A percentile compares a stretch with the other conserved stretches of the same genome.
phyloP scores from a whole-genome alignment of 2,888 invertebrate species.

The Pristionchus exspectatus region DNA sequence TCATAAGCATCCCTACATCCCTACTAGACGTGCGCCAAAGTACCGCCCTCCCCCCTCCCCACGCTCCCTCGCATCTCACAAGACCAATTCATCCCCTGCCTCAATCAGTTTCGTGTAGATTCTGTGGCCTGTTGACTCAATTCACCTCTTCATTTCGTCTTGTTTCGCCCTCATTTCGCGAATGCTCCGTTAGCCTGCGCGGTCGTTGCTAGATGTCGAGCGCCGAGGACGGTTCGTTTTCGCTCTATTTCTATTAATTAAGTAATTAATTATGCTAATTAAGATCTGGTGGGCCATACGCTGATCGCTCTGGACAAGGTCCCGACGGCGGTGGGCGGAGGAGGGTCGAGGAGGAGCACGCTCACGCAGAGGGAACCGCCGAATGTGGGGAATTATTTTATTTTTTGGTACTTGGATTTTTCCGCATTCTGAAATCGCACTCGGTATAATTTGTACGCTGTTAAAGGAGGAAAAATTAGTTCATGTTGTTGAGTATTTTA shows the following conservation, averaged over 20 bases:
- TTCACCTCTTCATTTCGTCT: background rate
- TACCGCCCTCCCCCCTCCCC: background rate
- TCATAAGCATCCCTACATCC: constrained; percentile 16
- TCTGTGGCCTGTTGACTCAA: background rate
- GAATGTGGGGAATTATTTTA: background rate
- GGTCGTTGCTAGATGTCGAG: constrained; percentile 13
- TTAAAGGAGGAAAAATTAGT: too few relatives aligned
- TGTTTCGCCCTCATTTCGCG: background rate
- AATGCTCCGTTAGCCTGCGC: background rate
- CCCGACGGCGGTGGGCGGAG: background rate
- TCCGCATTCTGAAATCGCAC: too few relatives aligned
- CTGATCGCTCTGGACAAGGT: constrained; percentile 16
- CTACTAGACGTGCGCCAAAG: background rate
- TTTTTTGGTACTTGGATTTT: background rate
- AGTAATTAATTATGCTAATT: background rate
- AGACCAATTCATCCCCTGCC: constrained; percentile 2
- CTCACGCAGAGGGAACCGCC: constrained; percentile 39
- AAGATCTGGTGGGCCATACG: background rate
- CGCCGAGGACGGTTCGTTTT: background rate
- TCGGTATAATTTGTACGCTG: too few relatives aligned
- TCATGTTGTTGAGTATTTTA: too few relatives aligned
- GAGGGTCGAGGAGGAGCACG: background rate
- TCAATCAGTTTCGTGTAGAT: background rate
- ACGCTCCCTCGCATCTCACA: background rate
- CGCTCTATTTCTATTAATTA: background rate